Percentiles rank a stretch among this genome's conserved stretches.
phyloP scores from a whole-genome alignment of 2,888 invertebrate species.

The Gasteruption jaculator region DNA sequence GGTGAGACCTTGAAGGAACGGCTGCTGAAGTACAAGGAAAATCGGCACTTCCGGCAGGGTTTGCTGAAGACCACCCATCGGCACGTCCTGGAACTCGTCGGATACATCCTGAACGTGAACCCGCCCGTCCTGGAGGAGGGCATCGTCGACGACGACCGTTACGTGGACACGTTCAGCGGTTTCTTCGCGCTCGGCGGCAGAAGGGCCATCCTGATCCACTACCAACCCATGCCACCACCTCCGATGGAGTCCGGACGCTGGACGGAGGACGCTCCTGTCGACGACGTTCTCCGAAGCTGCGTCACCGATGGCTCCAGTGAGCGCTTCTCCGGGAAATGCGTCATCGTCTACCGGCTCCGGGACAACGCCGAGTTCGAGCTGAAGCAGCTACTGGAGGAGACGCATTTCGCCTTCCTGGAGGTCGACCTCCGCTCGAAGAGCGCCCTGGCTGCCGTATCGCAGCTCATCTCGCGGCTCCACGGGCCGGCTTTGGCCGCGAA shows the following conservation, averaged over 20 bases:
- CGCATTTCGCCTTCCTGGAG: constrained; percentile 46
- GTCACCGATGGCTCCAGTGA: constrained; percentile 61
- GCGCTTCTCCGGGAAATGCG: constrained; percentile 60
- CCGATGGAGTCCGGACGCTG: constrained; percentile 66
- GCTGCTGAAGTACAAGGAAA: constrained; percentile 59
- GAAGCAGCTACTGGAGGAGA: constrained; percentile 62
- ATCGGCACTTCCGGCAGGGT: constrained; percentile 52
- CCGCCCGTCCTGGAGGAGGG: constrained; percentile 64
- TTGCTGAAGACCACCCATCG: constrained; percentile 58
- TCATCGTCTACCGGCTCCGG: constrained; percentile 66
- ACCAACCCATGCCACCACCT: constrained; percentile 63
- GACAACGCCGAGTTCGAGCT: constrained; percentile 59
- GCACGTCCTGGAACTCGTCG: constrained; percentile 66
- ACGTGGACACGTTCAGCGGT: constrained; percentile 61
- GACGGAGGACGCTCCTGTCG: constrained; percentile 52
- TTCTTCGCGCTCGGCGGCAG: constrained; percentile 62
- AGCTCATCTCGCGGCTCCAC: constrained; percentile 43
- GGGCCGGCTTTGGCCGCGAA: constrained; percentile 52
- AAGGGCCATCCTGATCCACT: constrained; percentile 63
- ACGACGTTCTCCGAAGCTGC: constrained; percentile 56
- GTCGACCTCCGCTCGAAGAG: constrained; percentile 39
- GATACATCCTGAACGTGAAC: constrained; percentile 57
- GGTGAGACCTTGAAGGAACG: constrained; percentile 34
- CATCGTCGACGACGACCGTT: constrained; percentile 63
- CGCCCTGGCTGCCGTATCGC: constrained; percentile 39